phyloP scores from a whole-genome alignment of 2,888 invertebrate genomes.

The Chesias legatella region DNA sequence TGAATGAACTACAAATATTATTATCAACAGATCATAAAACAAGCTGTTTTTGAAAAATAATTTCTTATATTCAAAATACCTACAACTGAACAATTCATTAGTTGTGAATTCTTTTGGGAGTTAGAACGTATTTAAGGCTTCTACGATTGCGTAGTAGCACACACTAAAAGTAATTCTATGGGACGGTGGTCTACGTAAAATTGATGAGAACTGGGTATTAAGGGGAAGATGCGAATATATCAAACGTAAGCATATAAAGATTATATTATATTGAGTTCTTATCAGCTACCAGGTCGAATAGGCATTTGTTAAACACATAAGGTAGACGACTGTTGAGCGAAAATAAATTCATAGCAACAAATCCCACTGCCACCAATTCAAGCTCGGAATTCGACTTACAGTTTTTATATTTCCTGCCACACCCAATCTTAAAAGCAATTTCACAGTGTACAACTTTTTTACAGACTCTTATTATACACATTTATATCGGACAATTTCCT shows the following conservation, averaged over 20 bases:
- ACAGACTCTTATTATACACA: conserved; percentile 35
- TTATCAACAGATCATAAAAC: too few relatives aligned
- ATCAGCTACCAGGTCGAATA: conserved; percentile 19
- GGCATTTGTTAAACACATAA: conserved; percentile 17
- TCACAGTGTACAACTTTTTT: conserved; percentile 35
- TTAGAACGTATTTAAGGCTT: too few relatives aligned
- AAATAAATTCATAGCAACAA: conserved; percentile 29
- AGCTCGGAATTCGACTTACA: conserved; percentile 3
- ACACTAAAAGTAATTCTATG: conserved; percentile 1
- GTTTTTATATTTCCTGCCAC: conserved; percentile 23
- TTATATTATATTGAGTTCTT: conserved; percentile 7
- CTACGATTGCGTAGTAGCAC: neutral
- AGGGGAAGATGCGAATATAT: conserved; percentile 3
- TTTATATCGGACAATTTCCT: too few relatives aligned
- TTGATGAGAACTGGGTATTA: neutral
- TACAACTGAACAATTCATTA: too few relatives aligned
- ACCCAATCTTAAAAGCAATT: conserved; percentile 31
- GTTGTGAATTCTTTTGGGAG: too few relatives aligned
- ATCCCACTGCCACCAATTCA: conserved; percentile 20
- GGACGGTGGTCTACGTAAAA: neutral
- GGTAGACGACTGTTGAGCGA: conserved; percentile 17
- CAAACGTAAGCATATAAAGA: conserved; percentile 8
- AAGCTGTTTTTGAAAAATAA: too few relatives aligned
- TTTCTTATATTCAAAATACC: too few relatives aligned
- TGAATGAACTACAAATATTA: too few relatives aligned